Evolutionary conservation across 2,113 vertebrate genomes (phyloP).

Genomic region (Ceyx cyanopectus): DNA sequence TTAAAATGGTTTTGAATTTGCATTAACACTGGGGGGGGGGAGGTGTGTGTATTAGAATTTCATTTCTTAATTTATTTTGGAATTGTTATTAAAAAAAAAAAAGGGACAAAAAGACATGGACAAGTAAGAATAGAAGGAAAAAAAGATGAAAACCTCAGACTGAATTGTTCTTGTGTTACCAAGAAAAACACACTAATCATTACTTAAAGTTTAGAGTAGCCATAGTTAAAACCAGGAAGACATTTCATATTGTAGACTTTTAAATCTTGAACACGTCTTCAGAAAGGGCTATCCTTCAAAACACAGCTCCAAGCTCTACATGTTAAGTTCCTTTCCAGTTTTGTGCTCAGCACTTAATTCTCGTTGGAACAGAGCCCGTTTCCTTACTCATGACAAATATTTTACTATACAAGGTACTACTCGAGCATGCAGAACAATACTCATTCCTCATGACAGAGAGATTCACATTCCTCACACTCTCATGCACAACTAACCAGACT

Average conservation of each 20-base stretch:
- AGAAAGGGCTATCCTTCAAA: background rate
- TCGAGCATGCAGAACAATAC: background rate
- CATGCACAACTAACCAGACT: background rate
- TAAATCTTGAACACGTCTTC: background rate
- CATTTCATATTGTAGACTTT: background rate
- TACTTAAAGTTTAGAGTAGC: background rate
- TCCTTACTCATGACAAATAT: background rate
- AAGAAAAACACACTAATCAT: background rate
- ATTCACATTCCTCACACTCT: background rate
- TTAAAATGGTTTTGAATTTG: background rate
- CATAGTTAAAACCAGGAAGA: background rate
- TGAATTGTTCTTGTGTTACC: background rate
- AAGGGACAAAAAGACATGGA: background rate
- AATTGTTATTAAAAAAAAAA: background rate
- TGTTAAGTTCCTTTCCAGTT: background rate
- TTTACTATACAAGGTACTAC: background rate
- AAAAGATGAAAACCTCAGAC: background rate
- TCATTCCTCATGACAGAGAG: background rate
- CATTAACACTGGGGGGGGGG: background rate
- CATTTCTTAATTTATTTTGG: background rate
- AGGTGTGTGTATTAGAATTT: background rate
- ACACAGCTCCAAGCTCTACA: background rate
- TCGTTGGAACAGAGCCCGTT: background rate
- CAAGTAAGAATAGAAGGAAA: background rate
- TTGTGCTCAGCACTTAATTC: background rate